Evolutionary conservation across 2,797 vertebrate genomes (phyloP).

Genomic region (Prunella strophiata): DNA sequence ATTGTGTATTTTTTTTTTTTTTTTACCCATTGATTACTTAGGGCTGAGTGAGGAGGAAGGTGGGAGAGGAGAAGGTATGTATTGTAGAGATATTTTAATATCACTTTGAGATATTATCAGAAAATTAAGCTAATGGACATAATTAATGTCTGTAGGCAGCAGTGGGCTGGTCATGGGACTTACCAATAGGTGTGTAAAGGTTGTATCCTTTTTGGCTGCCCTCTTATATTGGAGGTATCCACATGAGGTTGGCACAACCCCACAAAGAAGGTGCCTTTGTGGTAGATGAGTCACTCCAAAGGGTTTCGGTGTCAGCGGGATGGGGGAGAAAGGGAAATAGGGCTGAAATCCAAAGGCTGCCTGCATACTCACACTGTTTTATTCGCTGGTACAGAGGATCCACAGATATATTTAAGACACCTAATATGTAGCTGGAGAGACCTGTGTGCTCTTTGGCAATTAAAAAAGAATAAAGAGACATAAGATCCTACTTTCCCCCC

Average conservation of each 20-base stretch:
- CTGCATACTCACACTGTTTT: background rate
- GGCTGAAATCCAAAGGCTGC: background rate
- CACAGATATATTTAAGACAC: background rate
- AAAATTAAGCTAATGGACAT: slow-evolving; percentile 22
- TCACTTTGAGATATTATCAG: slow-evolving; percentile 9
- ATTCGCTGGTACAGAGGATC: background rate
- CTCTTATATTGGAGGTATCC: fast-evolving
- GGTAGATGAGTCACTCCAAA: background rate
- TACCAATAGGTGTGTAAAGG: background rate
- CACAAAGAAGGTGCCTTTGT: background rate
- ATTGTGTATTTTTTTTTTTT: background rate
- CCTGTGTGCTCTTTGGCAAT: background rate
- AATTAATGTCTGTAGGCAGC: slow-evolving; percentile 15
- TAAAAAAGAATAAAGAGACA: background rate
- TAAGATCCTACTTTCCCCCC: background rate
- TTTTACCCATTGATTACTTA: background rate
- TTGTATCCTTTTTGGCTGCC: background rate
- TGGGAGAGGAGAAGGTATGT: background rate
- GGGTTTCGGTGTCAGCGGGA: background rate
- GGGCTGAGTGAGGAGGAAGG: background rate
- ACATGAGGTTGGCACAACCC: background rate
- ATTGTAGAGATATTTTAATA: slow-evolving; percentile 25
- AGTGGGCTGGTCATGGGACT: background rate
- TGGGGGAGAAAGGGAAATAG: background rate
- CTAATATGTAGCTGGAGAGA: background rate